A percentile compares a stretch with the other conserved stretches of the same genome.
Conservation (phyloP, 1,140 invertebrate genomes). For the Brachionus plicatilis region DNA sequence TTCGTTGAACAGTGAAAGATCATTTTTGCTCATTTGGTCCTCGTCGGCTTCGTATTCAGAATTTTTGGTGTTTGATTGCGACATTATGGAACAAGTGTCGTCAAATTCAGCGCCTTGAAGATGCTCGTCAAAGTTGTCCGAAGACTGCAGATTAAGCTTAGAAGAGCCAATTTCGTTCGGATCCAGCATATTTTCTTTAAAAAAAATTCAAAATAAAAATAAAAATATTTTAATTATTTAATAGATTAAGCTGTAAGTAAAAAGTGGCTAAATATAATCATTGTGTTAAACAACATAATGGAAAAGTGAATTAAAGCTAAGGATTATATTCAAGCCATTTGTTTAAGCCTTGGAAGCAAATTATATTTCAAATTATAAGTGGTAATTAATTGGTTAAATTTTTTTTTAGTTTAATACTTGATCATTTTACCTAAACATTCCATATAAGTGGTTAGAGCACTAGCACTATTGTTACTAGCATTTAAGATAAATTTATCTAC, state of each 20-base stretch:
- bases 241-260: background rate
- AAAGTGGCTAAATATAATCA: constrained; percentile 2
- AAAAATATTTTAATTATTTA: background rate
- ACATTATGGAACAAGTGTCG: background rate
- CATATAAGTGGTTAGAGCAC: constrained; percentile 38
- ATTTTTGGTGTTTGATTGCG: background rate
- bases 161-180: background rate
- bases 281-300: constrained; percentile 23
- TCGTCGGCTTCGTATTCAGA: background rate
- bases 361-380: background rate
- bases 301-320: constrained; percentile 39
- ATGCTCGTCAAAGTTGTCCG: constrained; percentile 32
- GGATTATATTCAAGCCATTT: background rate
- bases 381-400: background rate
- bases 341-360: background rate
- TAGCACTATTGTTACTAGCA: constrained; percentile 36
- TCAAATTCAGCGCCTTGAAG: background rate
- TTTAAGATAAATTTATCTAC: constrained; percentile 35
- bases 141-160: background rate
- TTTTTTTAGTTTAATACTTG: background rate
- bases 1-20: constrained; percentile 16
- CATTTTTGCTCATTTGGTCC: background rate
- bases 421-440: constrained; percentile 33
- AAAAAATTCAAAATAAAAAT: background rate
- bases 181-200: background rate